These are phyloP conservation scores for Scaptomyza cyrtandrae DNA, from an alignment of 2,888 invertebrate species.

Conservation along the genomic window DNA sequence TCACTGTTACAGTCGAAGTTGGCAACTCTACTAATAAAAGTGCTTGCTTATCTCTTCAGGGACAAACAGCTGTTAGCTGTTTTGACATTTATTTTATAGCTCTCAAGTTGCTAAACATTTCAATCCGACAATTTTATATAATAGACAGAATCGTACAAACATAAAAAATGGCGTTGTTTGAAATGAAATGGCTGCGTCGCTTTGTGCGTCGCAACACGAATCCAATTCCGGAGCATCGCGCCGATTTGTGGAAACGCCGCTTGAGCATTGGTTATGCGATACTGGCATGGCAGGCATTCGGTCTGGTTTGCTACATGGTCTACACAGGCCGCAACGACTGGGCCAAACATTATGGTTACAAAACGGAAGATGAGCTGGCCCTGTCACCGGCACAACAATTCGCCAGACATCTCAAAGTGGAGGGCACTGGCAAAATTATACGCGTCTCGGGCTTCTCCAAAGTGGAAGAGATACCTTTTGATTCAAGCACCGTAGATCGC, in stretches of 20 bases:
- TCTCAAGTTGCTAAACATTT: conserved; percentile 8
- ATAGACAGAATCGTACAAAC: conserved; percentile 26
- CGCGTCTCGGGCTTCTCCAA: conserved; percentile 78
- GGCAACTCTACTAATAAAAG: conserved; percentile 5
- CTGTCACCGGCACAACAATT: conserved; percentile 85
- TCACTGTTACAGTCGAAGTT: not conserved
- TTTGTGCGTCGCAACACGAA: conserved; percentile 85
- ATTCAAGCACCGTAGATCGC: conserved; percentile 43
- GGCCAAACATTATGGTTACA: conserved; percentile 88
- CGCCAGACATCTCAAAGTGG: conserved; percentile 75
- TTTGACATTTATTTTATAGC: conserved; percentile 41
- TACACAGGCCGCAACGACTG: conserved; percentile 88
- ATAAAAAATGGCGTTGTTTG: conserved; percentile 83
- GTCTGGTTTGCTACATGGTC: conserved; percentile 87
- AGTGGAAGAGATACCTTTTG: conserved; percentile 78
- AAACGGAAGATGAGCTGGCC: conserved; percentile 86
- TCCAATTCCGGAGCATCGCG: conserved; percentile 85
- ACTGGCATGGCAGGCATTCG: conserved; percentile 90
- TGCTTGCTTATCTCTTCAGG: conserved; percentile 17
- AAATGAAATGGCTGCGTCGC: conserved; percentile 85
- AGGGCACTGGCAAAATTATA: conserved; percentile 83
- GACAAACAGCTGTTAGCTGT: conserved; percentile 52
- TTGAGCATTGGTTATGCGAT: conserved; percentile 88
- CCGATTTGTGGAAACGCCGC: conserved; percentile 87
- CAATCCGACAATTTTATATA: conserved; percentile 50